These are phyloP conservation scores for Sorex maritimensis DNA, from an alignment of 2,797 vertebrate genomes.

Conservation along the genomic window DNA sequence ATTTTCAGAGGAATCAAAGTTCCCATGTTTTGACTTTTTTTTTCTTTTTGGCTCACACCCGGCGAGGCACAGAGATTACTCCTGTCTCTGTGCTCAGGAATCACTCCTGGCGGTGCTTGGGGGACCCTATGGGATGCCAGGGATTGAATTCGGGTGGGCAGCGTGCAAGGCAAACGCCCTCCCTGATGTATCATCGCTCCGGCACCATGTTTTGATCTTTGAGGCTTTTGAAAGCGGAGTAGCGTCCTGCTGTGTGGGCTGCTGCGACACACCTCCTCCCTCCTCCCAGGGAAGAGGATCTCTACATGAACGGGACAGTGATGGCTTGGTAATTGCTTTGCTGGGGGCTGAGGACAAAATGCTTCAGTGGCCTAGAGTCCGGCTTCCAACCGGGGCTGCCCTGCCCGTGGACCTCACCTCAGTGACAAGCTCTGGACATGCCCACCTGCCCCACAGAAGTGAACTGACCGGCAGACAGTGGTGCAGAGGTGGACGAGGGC, in stretches of 20 bases:
- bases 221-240: no score
- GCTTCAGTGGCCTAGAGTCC: conserved; percentile 42
- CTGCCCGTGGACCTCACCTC: no score
- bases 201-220: no score
- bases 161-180: no score
- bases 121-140: no score
- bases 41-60: no score
- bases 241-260: conserved; percentile 42
- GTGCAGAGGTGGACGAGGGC: neutral
- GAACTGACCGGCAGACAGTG: neutral
- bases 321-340: conserved; percentile 64
- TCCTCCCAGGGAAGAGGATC: conserved; percentile 66
- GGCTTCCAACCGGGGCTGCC: neutral
- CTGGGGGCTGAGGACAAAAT: conserved; percentile 60
- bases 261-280: conserved; percentile 24
- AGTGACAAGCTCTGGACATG: accelerated
- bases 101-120: no score
- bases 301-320: conserved; percentile 68
- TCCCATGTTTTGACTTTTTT: neutral
- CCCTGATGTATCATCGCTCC: no score
- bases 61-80: no score
- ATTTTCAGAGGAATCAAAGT: conserved; percentile 50
- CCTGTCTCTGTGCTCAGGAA: no score
- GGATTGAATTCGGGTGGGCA: no score
- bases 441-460: neutral